These are phyloP conservation scores for Hydractinia echinata DNA, from an alignment of 30 jellyfish, hydroid and myxozoan species.

Conservation along the genomic window DNA sequence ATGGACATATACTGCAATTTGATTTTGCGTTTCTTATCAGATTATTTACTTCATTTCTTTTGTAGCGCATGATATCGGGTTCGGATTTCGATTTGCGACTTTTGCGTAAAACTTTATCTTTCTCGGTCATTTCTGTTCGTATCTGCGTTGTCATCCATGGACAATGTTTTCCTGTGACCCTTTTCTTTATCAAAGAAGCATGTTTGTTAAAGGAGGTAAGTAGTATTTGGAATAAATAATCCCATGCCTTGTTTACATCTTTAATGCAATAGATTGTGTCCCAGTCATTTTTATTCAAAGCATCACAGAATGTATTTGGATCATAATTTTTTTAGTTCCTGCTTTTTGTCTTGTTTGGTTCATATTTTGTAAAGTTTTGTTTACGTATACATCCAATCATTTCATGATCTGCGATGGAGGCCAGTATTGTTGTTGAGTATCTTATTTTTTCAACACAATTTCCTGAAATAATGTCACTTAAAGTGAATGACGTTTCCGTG, in stretches of 20 bases:
- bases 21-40: no score
- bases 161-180: not conserved
- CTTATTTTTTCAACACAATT: no score
- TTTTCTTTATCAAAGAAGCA: not conserved
- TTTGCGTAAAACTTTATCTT: not conserved
- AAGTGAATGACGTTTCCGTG: constrained; percentile 28
- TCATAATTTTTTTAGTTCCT: constrained; percentile 50
- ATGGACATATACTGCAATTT: no score
- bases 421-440: no score
- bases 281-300: constrained; percentile 1
- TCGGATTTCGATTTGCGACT: constrained; percentile 3
- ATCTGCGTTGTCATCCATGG: constrained; percentile 12
- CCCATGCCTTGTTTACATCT: not conserved
- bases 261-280: not conserved
- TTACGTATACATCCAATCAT: constrained; percentile 58
- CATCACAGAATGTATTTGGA: constrained; percentile 3
- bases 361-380: constrained; percentile 30
- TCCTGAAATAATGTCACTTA: constrained; percentile 35
- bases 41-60: no score
- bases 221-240: not conserved
- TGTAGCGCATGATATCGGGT: no score
- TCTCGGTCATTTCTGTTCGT: constrained; percentile 1
- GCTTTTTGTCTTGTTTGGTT: constrained; percentile 36
- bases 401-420: constrained; percentile 46
- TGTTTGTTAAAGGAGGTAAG: constrained; percentile 5